Evolutionary conservation across 37 sponge, comb jelly and placozoan genomes (phyloP).

Genomic region (Chondrosia reniformis): DNA sequence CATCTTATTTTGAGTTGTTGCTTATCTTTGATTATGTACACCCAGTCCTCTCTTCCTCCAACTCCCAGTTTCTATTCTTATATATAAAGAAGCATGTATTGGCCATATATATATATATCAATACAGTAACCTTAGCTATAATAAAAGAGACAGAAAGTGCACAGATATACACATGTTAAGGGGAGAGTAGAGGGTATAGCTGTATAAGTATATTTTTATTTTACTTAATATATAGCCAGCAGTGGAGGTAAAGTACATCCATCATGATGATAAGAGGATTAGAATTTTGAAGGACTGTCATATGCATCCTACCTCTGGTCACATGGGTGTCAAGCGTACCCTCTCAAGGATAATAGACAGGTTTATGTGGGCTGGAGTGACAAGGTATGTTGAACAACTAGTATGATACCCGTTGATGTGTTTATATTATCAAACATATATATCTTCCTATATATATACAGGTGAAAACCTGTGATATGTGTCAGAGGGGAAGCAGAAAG

Average conservation of each 20-base stretch:
- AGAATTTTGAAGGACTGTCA: conserved; percentile 58
- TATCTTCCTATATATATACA: background rate
- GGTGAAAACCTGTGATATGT: background rate
- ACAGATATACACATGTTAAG: no score
- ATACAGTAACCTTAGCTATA: no score
- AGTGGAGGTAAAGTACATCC: conserved; percentile 17
- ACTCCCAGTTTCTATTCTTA: no score
- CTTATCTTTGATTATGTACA: no score
- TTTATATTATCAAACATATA: no score
- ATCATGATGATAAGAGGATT: background rate
- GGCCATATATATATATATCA: no score
- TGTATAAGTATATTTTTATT: background rate
- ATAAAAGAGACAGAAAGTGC: no score
- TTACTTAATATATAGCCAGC: background rate
- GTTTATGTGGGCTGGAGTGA: conserved; percentile 61
- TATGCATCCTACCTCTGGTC: conserved; percentile 62
- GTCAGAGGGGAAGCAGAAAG: background rate
- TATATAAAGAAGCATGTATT: no score
- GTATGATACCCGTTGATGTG: conserved; percentile 38
- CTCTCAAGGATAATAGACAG: conserved; percentile 40
- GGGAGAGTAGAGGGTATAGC: no score
- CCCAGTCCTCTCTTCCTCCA: no score
- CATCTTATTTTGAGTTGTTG: no score
- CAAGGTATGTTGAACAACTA: conserved; percentile 40
- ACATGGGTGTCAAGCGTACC: conserved; percentile 57